phyloP scores from a whole-genome alignment of 2,797 vertebrate species.

The Squalus acanthias region DNA sequence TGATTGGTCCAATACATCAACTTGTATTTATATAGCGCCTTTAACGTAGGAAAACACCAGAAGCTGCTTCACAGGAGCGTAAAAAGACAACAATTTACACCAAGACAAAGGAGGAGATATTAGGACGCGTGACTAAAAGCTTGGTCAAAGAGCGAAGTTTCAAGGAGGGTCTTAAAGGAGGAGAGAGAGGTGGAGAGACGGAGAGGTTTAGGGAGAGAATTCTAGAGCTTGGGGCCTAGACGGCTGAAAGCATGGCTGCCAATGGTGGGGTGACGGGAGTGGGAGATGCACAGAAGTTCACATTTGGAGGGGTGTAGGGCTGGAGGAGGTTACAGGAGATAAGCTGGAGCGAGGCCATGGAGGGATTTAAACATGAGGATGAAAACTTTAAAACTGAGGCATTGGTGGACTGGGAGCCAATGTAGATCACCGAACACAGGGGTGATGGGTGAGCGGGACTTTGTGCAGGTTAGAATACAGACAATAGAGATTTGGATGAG shows the following conservation, averaged over 20 bases:
- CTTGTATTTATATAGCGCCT: not conserved
- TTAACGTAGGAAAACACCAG: not conserved
- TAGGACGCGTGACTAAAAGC: not conserved
- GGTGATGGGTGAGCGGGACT: too few relatives aligned
- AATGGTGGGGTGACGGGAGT: not conserved
- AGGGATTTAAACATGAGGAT: not conserved
- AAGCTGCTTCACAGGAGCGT: not conserved
- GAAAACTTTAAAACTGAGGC: not conserved
- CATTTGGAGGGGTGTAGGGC: not conserved
- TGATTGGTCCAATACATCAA: not conserved
- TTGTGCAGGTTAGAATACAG: too few relatives aligned
- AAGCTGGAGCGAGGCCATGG: too few relatives aligned
- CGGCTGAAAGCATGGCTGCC: not conserved
- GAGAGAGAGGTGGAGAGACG: not conserved
- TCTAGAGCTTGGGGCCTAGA: too few relatives aligned
- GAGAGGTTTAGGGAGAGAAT: not conserved
- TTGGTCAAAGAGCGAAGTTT: not conserved
- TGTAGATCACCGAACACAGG: too few relatives aligned
- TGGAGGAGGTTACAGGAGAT: not conserved
- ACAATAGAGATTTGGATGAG: too few relatives aligned
- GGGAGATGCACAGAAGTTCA: not conserved
- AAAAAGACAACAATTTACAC: not conserved
- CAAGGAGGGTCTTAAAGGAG: not conserved
- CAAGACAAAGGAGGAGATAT: not conserved
- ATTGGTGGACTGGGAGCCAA: too few relatives aligned